phyloP scores from a whole-genome alignment of 2,888 invertebrate species.

The Drosophila flavopinicola region DNA sequence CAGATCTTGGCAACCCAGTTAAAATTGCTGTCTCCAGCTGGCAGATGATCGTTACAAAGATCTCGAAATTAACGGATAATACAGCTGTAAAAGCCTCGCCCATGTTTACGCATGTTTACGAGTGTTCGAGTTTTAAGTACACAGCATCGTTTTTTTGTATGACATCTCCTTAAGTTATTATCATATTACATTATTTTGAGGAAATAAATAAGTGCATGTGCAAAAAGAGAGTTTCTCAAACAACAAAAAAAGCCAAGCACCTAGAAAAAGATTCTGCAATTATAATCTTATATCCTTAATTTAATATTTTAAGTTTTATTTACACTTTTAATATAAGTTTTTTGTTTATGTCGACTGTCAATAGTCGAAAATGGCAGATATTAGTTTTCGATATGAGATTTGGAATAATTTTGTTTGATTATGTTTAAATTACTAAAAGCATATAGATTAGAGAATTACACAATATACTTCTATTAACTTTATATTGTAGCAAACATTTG shows the following conservation, averaged over 20 bases:
- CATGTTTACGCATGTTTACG: constrained; percentile 35
- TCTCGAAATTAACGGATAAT: constrained; percentile 21
- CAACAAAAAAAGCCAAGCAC: too few species aligned
- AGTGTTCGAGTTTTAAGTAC: constrained; percentile 11
- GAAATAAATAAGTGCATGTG: not conserved
- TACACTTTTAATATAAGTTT: too few species aligned
- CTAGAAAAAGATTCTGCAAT: not conserved
- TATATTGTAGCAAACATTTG: too few species aligned
- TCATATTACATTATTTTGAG: constrained; percentile 14
- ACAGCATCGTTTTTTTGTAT: constrained; percentile 11
- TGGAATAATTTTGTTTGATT: too few species aligned
- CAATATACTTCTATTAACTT: too few species aligned
- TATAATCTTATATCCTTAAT: too few species aligned
- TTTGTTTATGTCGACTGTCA: too few species aligned
- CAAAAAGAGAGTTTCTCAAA: not conserved
- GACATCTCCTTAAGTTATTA: not conserved
- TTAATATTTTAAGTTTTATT: too few species aligned
- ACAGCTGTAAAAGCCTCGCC: constrained; percentile 38
- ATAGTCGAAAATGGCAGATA: too few species aligned
- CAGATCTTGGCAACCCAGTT: constrained; percentile 29
- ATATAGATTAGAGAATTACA: too few species aligned
- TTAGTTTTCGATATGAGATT: too few species aligned
- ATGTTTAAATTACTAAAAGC: too few species aligned
- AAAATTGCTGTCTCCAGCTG: constrained; percentile 6
- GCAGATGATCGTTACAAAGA: constrained; percentile 48